Evolutionary conservation across 2,888 invertebrate species (phyloP).

Genomic region (Patella caerulea): DNA sequence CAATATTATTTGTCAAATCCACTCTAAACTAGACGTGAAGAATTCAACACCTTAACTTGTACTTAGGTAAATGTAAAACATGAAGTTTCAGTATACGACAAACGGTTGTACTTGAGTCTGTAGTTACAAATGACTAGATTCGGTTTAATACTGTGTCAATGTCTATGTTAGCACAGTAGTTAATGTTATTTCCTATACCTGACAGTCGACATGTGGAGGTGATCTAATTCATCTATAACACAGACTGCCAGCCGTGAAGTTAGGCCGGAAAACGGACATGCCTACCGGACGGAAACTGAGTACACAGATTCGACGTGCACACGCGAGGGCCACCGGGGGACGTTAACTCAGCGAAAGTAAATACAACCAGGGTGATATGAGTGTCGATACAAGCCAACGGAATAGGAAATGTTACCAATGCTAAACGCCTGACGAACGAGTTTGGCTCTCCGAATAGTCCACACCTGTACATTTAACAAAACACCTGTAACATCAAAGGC

Average conservation of each 20-base stretch:
- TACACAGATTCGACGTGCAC: background rate
- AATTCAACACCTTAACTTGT: no score
- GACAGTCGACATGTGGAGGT: background rate
- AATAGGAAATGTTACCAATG: conserved; percentile 25
- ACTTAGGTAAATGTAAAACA: no score
- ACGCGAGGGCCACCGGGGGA: background rate
- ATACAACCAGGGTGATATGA: background rate
- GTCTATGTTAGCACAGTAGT: background rate
- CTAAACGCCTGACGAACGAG: conserved; percentile 12
- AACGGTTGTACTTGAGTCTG: no score
- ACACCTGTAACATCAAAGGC: conserved; percentile 28
- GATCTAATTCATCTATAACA: background rate
- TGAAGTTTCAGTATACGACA: no score
- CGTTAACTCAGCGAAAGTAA: background rate
- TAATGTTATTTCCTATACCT: conserved; percentile 2
- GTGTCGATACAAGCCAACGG: background rate
- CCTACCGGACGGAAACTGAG: background rate
- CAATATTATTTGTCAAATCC: no score
- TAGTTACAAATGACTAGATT: no score
- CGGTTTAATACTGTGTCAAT: background rate
- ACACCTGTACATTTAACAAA: conserved; percentile 24
- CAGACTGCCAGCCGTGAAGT: background rate
- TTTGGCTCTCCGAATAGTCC: conserved; percentile 20
- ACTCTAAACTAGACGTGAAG: no score
- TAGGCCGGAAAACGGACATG: background rate